Evolutionary conservation across 1,140 invertebrate species (phyloP).

Genomic region (Hormaphis cornu): DNA sequence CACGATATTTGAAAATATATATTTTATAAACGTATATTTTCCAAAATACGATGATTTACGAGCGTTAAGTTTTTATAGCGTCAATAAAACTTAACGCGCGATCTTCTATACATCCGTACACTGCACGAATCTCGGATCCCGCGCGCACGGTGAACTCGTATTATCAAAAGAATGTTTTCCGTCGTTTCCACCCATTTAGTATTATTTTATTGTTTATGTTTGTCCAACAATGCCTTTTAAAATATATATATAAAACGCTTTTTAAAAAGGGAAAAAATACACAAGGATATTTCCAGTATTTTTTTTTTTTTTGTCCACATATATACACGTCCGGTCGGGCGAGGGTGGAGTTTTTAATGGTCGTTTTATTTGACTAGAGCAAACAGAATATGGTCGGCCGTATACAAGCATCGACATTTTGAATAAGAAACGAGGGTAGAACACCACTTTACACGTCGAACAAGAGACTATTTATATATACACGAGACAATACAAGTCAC

Average conservation of each 20-base stretch:
- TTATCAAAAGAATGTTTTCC: not conserved
- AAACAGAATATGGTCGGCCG: not conserved
- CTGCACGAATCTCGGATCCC: too few relatives aligned
- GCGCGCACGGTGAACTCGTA: too few relatives aligned
- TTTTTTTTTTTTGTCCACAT: not conserved
- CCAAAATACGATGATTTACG: not conserved
- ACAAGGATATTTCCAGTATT: not conserved
- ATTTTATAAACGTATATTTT: too few relatives aligned
- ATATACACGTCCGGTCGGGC: too few relatives aligned
- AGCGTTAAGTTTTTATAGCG: not conserved
- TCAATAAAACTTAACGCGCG: not conserved
- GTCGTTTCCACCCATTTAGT: not conserved
- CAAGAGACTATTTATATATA: too few relatives aligned
- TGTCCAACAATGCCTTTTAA: not conserved
- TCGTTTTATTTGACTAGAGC: slow-evolving; percentile 1
- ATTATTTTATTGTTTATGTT: not conserved
- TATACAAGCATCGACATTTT: too few relatives aligned
- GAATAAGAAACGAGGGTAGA: not conserved
- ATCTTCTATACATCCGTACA: too few relatives aligned
- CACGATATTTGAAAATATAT: too few relatives aligned
- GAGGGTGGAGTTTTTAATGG: slow-evolving; percentile 6
- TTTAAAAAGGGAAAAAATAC: not conserved
- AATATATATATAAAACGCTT: not conserved
- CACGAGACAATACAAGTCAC: too few relatives aligned
- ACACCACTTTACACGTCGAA: too few relatives aligned